A percentile compares a stretch with the other conserved stretches of the same genome.
Evolutionary conservation across 2,888 invertebrate species (phyloP).

Genomic region (Odiellus spinosus): DNA sequence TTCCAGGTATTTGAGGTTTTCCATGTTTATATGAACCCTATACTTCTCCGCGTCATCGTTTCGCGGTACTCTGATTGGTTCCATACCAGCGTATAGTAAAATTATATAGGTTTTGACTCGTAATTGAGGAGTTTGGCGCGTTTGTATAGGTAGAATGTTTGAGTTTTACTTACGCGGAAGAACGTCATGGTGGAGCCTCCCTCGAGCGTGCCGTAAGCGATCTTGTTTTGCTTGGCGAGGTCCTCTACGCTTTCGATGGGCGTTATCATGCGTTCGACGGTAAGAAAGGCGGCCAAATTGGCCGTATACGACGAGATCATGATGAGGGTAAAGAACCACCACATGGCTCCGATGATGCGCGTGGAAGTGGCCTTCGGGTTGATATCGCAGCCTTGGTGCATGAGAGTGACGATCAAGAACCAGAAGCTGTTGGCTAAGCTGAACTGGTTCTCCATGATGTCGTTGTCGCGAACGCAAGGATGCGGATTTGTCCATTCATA

Average conservation of each 20-base stretch:
- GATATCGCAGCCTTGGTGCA: conserved; percentile 80
- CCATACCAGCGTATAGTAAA: no score
- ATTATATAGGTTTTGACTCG: no score
- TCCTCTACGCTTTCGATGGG: conserved; percentile 93
- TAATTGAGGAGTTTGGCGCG: no score
- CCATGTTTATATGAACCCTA: no score
- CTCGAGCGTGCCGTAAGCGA: conserved; percentile 81
- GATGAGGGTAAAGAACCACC: conserved; percentile 99
- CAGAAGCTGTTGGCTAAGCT: conserved; percentile 62
- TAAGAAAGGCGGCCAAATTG: conserved; percentile 90
- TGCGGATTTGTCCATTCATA: conserved; percentile 39
- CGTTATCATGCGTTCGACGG: conserved; percentile 87
- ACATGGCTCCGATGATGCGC: conserved; percentile 85
- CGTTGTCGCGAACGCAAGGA: conserved; percentile 36
- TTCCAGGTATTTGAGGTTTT: no score
- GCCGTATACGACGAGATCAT: conserved; percentile 97
- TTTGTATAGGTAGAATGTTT: no score
- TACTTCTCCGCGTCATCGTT: no score
- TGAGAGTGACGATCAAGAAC: conserved; percentile 45
- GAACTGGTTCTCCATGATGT: conserved; percentile 83
- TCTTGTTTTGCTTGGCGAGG: conserved; percentile 78
- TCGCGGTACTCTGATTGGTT: no score
- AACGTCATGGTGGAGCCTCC: conserved; percentile 96
- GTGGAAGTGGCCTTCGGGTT: conserved; percentile 68
- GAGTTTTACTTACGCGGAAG: conserved; percentile 52